A percentile compares a stretch with the other conserved stretches of the same genome.
These are phyloP conservation scores for Lamproptera curius DNA, from an alignment of 2,888 invertebrate species.

Conservation along the genomic window DNA sequence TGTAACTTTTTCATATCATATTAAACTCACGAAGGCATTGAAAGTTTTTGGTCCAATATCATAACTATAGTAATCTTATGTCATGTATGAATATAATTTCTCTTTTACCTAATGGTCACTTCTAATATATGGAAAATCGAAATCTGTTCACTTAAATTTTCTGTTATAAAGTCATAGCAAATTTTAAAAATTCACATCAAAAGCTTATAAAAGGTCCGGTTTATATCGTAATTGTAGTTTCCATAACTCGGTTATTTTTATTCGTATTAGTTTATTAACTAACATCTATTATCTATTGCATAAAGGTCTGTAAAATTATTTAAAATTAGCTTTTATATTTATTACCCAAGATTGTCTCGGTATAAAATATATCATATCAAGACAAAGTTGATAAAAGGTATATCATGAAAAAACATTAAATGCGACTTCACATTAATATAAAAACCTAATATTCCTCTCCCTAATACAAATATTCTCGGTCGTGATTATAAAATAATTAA, in stretches of 20 bases:
- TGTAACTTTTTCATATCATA: constrained; percentile 7
- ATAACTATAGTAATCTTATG: too few species aligned
- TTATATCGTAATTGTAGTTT: neutral
- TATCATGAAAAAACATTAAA: constrained; percentile 12
- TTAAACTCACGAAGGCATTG: neutral
- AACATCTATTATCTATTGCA: too few species aligned
- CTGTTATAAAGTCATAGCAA: constrained; percentile 5
- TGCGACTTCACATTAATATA: constrained; percentile 9
- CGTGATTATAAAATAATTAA: neutral
- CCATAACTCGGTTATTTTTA: neutral
- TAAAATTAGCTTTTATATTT: too few species aligned
- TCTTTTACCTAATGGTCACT: too few species aligned
- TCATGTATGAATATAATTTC: too few species aligned
- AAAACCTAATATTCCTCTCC: too few species aligned
- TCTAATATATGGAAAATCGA: too few species aligned
- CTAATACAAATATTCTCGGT: constrained; percentile 4
- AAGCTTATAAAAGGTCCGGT: neutral
- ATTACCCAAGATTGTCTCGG: too few species aligned
- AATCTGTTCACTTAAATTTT: too few species aligned
- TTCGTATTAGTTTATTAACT: too few species aligned
- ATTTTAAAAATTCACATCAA: neutral
- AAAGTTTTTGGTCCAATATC: constrained; percentile 5
- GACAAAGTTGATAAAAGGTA: neutral
- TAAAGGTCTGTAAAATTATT: too few species aligned
- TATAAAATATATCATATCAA: neutral